phyloP scores from a whole-genome alignment of 2,888 invertebrate genomes.

The Dexiosoma caninum region DNA sequence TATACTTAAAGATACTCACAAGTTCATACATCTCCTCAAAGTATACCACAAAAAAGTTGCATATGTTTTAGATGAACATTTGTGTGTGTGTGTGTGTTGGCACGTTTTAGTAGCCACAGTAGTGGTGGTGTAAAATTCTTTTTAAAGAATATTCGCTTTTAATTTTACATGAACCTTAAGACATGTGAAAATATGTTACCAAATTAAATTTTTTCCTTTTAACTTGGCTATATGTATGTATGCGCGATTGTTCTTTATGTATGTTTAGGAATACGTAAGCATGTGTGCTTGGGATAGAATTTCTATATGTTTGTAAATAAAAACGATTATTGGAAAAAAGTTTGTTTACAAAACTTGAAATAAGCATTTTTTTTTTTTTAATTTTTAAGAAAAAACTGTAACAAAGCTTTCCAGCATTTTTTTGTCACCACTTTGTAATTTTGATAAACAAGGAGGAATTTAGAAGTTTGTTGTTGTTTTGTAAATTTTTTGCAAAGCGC shows the following conservation, averaged over 20 bases:
- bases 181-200: slow-evolving; percentile 49
- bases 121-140: slow-evolving; percentile 46
- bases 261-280: background rate
- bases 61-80: slow-evolving; percentile 15
- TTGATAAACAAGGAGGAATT: slow-evolving; percentile 15
- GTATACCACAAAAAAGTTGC: slow-evolving; percentile 22
- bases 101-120: slow-evolving; percentile 39
- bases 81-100: background rate
- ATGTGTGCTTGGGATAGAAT: background rate
- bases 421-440: background rate
- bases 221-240: background rate
- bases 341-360: slow-evolving; percentile 55
- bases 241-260: background rate
- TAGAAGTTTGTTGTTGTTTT: background rate
- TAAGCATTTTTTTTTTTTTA: slow-evolving; percentile 12
- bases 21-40: slow-evolving; percentile 59
- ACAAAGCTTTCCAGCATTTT: slow-evolving; percentile 26
- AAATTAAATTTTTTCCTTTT: background rate
- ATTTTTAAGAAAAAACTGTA: slow-evolving; percentile 4
- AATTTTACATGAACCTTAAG: slow-evolving; percentile 50
- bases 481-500: background rate
- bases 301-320: slow-evolving; percentile 36
- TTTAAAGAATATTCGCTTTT: slow-evolving; percentile 44
- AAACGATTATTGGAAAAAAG: slow-evolving; percentile 55
- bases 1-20: slow-evolving; percentile 52